These are phyloP conservation scores for Pangasius macronema DNA, from an alignment of 2,797 vertebrate species.

Conservation along the genomic window DNA sequence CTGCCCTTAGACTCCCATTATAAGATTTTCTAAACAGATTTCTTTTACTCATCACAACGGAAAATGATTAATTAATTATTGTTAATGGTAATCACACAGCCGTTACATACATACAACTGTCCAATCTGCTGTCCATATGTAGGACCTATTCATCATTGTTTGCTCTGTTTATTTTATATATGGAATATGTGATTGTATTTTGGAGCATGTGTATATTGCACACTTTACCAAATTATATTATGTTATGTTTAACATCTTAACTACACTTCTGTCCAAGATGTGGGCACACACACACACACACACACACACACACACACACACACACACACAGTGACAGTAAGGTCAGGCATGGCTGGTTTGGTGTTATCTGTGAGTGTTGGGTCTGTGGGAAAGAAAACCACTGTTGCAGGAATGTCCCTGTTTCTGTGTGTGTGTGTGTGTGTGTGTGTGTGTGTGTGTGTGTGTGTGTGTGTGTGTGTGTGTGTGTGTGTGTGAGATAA, in stretches of 20 bases:
- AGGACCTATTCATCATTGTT: neutral
- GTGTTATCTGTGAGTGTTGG: constrained; percentile 59
- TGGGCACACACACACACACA: neutral
- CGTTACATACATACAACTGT: neutral
- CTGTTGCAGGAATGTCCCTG: constrained; percentile 65
- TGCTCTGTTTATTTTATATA: neutral
- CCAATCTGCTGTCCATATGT: neutral
- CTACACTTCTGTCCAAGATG: neutral
- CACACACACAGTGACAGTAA: constrained; percentile 52
- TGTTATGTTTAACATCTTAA: neutral
- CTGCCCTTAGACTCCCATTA: neutral
- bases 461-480: no score
- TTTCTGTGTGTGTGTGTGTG: no score
- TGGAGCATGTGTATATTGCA: neutral
- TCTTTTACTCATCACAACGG: neutral
- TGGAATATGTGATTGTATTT: neutral
- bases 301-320: constrained; percentile 5
- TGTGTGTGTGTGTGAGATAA: no score
- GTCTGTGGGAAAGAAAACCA: constrained; percentile 69
- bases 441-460: no score
- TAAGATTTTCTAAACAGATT: neutral
- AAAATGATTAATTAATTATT: neutral
- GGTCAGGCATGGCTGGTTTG: constrained; percentile 56
- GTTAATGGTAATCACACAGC: neutral
- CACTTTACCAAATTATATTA: neutral